phyloP scores from a whole-genome alignment of 2,797 vertebrate genomes.

The Helicolenus hilgendorfi region DNA sequence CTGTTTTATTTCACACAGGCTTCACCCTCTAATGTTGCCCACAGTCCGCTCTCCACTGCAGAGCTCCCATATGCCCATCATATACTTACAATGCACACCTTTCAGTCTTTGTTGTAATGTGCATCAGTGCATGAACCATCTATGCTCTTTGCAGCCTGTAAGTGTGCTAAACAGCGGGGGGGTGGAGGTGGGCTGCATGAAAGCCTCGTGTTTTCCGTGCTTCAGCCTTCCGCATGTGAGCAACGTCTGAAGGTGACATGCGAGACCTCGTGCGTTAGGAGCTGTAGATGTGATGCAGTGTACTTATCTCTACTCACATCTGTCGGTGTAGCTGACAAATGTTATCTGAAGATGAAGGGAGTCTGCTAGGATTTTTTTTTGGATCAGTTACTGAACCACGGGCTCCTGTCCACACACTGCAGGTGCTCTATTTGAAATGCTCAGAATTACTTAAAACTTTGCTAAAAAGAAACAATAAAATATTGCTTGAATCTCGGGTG shows the following conservation, averaged over 20 bases:
- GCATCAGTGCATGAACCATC: conserved; percentile 6
- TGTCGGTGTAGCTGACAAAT: not conserved
- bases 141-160: not conserved
- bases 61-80: conserved; percentile 14
- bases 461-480: not conserved
- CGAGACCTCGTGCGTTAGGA: not conserved
- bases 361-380: not conserved
- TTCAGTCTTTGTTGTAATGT: conserved; percentile 3
- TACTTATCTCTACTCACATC: not conserved
- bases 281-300: not conserved
- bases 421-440: not conserved
- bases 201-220: conserved; percentile 8
- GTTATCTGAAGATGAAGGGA: not conserved
- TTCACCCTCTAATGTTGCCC: not conserved
- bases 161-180: conserved; percentile 11
- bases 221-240: conserved; percentile 3
- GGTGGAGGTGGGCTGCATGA: conserved; percentile 12
- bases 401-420: not conserved
- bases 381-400: not conserved
- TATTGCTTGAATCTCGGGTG: not conserved
- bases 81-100: conserved; percentile 6
- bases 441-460: not conserved
- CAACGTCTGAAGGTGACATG: conserved; percentile 14
- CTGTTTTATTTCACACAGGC: conserved; percentile 12
- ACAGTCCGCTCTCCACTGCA: conserved; percentile 8